These are phyloP conservation scores for Mus caroli DNA, from an alignment of 2,797 vertebrate genomes.

Conservation along the genomic window DNA sequence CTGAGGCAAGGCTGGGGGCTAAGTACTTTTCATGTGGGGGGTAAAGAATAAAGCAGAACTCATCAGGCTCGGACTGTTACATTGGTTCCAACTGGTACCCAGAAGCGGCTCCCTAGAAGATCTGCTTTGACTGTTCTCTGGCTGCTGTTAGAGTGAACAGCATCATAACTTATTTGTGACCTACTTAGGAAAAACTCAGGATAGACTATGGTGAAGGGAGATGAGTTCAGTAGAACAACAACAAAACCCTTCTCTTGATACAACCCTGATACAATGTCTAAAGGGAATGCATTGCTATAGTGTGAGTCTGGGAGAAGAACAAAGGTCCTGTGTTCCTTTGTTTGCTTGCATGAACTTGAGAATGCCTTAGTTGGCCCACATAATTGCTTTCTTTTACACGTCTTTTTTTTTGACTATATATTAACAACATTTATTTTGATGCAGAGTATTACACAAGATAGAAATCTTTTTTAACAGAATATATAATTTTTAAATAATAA, in stretches of 20 bases:
- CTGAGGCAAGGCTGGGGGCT: constrained; percentile 89
- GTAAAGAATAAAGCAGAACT: constrained; percentile 82
- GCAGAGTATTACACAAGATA: constrained; percentile 71
- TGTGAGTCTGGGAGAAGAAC: constrained; percentile 69
- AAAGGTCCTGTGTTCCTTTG: constrained; percentile 42
- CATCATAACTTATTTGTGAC: constrained; percentile 87
- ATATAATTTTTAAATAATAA: constrained; percentile 65
- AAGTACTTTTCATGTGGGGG: constrained; percentile 87
- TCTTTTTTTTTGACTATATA: constrained; percentile 40
- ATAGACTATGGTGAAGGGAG: constrained; percentile 82
- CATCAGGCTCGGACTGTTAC: constrained; percentile 74
- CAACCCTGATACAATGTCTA: constrained; percentile 76
- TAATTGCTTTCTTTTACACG: constrained; percentile 48
- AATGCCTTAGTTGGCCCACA: constrained; percentile 18
- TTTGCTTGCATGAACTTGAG: not conserved
- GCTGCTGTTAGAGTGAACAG: constrained; percentile 81
- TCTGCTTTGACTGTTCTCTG: constrained; percentile 70
- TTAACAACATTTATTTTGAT: constrained; percentile 74
- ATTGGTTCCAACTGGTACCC: constrained; percentile 76
- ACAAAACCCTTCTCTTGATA: constrained; percentile 41
- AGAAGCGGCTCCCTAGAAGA: constrained; percentile 77
- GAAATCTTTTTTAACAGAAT: constrained; percentile 67
- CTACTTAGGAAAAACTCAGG: constrained; percentile 86
- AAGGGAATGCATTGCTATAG: constrained; percentile 72
- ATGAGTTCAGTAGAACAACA: constrained; percentile 78